Conservation (phyloP, 1,140 invertebrate species). For the Orius insidiosus region DNA sequence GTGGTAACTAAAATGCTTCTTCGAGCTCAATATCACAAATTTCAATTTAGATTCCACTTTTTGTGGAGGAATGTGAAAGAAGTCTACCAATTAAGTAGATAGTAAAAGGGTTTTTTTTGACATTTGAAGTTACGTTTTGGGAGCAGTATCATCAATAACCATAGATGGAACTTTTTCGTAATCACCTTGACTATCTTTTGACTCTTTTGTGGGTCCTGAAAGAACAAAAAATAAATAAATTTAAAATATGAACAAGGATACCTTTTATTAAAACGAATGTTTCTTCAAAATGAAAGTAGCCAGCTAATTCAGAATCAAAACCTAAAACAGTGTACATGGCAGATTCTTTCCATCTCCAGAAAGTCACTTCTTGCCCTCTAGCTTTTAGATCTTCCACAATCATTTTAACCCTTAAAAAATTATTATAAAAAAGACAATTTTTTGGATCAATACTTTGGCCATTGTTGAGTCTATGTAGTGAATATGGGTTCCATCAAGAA, state of each 20-base stretch:
- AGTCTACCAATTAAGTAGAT: too few species aligned
- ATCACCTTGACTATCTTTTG: too few species aligned
- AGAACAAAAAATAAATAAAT: background rate
- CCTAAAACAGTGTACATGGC: constrained; percentile 18
- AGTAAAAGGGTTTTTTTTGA: too few species aligned
- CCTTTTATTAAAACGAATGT: constrained; percentile 18
- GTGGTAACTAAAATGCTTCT: too few species aligned
- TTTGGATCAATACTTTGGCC: constrained; percentile 29
- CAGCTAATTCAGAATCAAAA: constrained; percentile 16
- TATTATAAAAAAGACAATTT: constrained; percentile 12
- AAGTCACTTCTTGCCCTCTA: constrained; percentile 24
- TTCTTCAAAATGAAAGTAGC: constrained; percentile 18
- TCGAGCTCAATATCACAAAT: too few species aligned
- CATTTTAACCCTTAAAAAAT: constrained; percentile 24
- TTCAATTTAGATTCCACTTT: too few species aligned
- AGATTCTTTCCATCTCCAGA: constrained; percentile 25
- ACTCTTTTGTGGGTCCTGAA: too few species aligned
- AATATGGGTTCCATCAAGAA: constrained; percentile 43
- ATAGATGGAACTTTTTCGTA: too few species aligned
- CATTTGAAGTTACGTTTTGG: too few species aligned
- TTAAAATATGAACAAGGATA: constrained; percentile 1
- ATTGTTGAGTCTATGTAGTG: constrained; percentile 41
- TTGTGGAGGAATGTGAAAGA: too few species aligned
- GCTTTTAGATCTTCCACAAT: constrained; percentile 24
- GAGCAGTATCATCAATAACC: too few species aligned